A percentile compares a stretch with the other conserved stretches of the same genome.
Evolutionary conservation across 23 tunicate genomes (phyloP).

Genomic region (Phallusia fumigata): DNA sequence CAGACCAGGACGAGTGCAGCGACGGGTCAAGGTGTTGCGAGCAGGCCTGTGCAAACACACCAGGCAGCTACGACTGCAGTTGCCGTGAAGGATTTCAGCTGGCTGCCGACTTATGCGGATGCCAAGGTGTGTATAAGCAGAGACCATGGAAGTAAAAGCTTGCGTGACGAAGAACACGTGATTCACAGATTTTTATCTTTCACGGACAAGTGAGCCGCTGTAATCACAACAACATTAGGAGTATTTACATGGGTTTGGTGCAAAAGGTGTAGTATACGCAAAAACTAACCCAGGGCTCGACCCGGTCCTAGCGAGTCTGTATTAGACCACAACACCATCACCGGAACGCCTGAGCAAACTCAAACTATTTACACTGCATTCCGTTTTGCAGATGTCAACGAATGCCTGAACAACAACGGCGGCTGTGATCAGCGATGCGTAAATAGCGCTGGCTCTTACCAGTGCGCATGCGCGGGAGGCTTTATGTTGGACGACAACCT

Average conservation of each 20-base stretch:
- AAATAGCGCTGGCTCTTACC: conserved; percentile 78
- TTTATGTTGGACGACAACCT: conserved; percentile 53
- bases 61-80: conserved; percentile 91
- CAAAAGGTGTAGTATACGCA: no score
- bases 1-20: conserved; percentile 91
- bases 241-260: not conserved
- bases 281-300: no score
- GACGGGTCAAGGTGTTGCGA: conserved; percentile 81
- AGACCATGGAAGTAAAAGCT: not conserved
- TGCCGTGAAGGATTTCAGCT: conserved; percentile 76
- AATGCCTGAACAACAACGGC: conserved; percentile 81
- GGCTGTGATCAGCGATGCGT: conserved; percentile 92
- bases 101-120: conserved; percentile 55
- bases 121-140: conserved; percentile 51
- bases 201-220: not conserved
- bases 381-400: conserved; percentile 71
- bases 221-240: not conserved
- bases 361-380: not conserved
- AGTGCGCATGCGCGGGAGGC: conserved; percentile 93
- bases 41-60: conserved; percentile 84
- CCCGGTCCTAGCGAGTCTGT: no score
- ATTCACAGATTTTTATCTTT: not conserved
- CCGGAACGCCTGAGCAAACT: not conserved
- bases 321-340: not conserved
- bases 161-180: not conserved